Evolutionary conservation across 64 coral and sea anemone genomes (phyloP).

Genomic region (Trachythela sp.): DNA sequence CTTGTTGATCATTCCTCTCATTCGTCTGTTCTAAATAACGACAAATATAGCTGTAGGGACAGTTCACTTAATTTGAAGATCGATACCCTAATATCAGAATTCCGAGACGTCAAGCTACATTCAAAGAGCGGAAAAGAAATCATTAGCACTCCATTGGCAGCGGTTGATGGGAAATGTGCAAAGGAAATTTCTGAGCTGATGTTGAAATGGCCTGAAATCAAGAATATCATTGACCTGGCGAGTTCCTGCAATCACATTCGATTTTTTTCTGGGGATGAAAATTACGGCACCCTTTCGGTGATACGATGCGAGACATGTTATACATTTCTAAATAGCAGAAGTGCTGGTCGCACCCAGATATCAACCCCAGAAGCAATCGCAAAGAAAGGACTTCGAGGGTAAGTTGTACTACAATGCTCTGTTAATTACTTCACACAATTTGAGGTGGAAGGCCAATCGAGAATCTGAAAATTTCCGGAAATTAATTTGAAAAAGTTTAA

Average conservation of each 20-base stretch:
- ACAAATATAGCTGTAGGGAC: neutral
- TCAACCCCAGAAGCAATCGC: neutral
- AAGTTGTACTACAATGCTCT: neutral
- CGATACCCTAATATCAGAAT: neutral
- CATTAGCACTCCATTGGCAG: neutral
- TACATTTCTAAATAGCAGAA: neutral
- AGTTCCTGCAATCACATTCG: neutral
- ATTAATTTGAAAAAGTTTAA: no score
- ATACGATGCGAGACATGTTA: neutral
- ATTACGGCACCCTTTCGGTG: neutral
- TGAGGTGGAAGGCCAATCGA: no score
- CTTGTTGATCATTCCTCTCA: no score
- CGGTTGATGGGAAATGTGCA: neutral
- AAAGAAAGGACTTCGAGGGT: slow-evolving; percentile 14
- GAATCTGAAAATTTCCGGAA: no score
- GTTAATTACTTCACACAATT: no score
- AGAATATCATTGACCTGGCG: slow-evolving; percentile 1
- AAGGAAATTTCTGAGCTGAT: neutral
- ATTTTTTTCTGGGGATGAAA: neutral
- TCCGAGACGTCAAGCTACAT: neutral
- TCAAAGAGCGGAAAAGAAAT: neutral
- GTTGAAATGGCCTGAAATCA: neutral
- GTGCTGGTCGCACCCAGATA: neutral
- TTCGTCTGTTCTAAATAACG: neutral
- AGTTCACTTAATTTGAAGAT: neutral